phyloP scores from a whole-genome alignment of 2,888 invertebrate species.

The Nemoura dubitans region DNA sequence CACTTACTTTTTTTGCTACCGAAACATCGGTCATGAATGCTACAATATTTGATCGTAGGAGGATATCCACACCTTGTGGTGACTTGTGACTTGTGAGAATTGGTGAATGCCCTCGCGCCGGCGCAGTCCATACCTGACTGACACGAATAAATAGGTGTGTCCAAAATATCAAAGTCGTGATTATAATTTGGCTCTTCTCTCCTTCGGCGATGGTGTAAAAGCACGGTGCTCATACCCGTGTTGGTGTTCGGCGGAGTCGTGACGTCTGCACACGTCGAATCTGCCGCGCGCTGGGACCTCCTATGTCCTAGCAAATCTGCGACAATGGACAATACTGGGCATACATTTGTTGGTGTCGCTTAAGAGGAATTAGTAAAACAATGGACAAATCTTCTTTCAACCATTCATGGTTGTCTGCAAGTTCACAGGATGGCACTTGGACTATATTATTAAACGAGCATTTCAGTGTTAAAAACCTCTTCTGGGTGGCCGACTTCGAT shows the following conservation, averaged over 20 bases:
- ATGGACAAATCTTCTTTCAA: background rate
- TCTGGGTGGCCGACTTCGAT: background rate
- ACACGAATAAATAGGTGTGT: slow-evolving; percentile 13
- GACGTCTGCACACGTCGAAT: background rate
- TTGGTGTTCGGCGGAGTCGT: background rate
- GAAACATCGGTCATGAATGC: background rate
- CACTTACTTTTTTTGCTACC: background rate
- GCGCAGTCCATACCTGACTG: slow-evolving; percentile 4
- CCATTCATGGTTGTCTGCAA: background rate
- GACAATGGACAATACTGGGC: background rate
- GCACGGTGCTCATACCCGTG: background rate
- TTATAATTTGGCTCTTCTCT: background rate
- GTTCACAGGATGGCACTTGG: background rate
- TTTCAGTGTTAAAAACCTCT: background rate
- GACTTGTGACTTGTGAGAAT: slow-evolving; percentile 33
- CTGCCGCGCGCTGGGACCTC: background rate
- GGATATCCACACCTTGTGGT: slow-evolving; percentile 34
- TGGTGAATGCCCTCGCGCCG: background rate
- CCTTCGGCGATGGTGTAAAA: background rate
- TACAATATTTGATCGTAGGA: slow-evolving; percentile 14
- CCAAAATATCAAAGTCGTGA: slow-evolving; percentile 21
- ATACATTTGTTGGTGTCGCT: background rate
- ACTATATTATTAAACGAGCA: background rate
- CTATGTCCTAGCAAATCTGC: background rate
- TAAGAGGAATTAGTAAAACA: background rate